These are phyloP conservation scores for Epirrhoe alternata DNA, from an alignment of 2,888 invertebrate species.

Conservation along the genomic window DNA sequence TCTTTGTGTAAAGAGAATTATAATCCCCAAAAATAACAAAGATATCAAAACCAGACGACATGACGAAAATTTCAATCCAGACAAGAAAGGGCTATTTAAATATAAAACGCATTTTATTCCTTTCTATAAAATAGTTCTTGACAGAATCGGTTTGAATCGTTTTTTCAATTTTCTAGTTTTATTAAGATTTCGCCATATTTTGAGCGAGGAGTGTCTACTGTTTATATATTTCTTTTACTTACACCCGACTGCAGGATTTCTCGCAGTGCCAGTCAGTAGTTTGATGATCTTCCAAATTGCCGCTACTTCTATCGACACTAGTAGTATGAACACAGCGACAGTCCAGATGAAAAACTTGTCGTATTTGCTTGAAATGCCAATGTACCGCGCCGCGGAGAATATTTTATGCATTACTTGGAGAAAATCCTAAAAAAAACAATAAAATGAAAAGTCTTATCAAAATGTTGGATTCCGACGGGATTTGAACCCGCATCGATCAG, in stretches of 20 bases:
- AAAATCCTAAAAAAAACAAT: slow-evolving; percentile 61
- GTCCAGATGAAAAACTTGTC: slow-evolving; percentile 50
- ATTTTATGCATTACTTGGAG: slow-evolving; percentile 54
- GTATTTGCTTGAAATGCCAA: slow-evolving; percentile 60
- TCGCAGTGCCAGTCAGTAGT: slow-evolving; percentile 49
- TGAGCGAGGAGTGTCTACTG: too few species aligned
- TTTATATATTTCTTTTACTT: too few species aligned
- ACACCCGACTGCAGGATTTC: slow-evolving; percentile 51
- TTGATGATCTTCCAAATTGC: slow-evolving; percentile 62
- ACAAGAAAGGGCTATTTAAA: not conserved
- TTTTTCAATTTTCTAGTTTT: too few species aligned
- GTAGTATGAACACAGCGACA: slow-evolving; percentile 49
- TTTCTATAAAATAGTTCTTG: not conserved
- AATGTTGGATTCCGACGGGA: too few species aligned
- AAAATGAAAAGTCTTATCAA: too few species aligned
- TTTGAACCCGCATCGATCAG: too few species aligned
- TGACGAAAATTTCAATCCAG: not conserved
- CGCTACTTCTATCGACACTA: slow-evolving; percentile 52
- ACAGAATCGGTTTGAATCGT: too few species aligned
- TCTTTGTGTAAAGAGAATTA: not conserved
- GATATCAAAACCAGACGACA: not conserved
- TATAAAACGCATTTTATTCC: slow-evolving; percentile 1
- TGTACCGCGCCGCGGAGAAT: slow-evolving; percentile 57
- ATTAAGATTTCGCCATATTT: too few species aligned
- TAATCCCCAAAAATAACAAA: not conserved